Conservation (phyloP, 1,140 invertebrate genomes). For the Holotrichia oblita region DNA sequence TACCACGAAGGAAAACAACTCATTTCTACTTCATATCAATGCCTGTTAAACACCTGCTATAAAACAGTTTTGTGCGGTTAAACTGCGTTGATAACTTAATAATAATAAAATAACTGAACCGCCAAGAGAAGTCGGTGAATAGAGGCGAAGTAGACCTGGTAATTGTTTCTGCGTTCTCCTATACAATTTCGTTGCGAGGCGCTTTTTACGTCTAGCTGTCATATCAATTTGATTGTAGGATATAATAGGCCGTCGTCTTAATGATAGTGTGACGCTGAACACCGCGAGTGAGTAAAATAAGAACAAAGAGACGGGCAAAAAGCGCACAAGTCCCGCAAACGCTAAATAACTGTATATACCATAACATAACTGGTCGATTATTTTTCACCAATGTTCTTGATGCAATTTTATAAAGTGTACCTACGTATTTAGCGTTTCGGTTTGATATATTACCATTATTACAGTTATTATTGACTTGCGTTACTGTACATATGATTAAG, state of each 20-base stretch:
- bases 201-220: conserved; percentile 5
- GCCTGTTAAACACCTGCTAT: background rate
- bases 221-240: conserved; percentile 20
- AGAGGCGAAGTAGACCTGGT: conserved; percentile 16
- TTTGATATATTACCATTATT: conserved; percentile 25
- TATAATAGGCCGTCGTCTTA: conserved; percentile 18
- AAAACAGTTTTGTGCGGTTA: conserved; percentile 31
- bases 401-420: conserved; percentile 18
- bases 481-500: conserved; percentile 21
- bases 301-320: background rate
- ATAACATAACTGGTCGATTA: conserved; percentile 20
- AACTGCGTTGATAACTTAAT: conserved; percentile 29
- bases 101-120: conserved; percentile 29
- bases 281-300: conserved; percentile 20
- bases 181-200: conserved; percentile 10
- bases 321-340: conserved; percentile 13
- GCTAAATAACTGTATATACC: conserved; percentile 28
- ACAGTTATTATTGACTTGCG: background rate
- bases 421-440: conserved; percentile 18
- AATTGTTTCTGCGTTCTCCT: conserved; percentile 20
- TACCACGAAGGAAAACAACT: background rate
- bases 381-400: conserved; percentile 8
- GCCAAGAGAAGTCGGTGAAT: background rate
- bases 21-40: background rate
- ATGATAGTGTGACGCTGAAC: conserved; percentile 7